These are phyloP conservation scores for Diglossa brunneiventris DNA, from an alignment of 2,113 vertebrate genomes.

Conservation along the genomic window DNA sequence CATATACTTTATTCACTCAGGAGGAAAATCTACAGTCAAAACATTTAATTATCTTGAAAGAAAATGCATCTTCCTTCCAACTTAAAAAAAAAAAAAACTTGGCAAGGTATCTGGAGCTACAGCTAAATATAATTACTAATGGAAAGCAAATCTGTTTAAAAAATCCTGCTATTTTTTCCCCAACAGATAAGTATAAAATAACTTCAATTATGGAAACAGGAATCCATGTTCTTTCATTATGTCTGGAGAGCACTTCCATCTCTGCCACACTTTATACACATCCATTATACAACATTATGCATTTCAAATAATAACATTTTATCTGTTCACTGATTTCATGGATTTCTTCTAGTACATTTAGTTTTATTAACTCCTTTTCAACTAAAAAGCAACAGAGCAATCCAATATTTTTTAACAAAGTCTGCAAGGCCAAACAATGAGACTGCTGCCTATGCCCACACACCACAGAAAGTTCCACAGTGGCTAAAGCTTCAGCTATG, in stretches of 20 bases:
- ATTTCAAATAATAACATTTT: not conserved
- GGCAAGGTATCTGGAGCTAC: not conserved
- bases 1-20: not conserved
- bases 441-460: not conserved
- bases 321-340: not conserved
- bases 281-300: not conserved
- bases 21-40: conserved; percentile 17
- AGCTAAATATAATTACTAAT: conserved; percentile 38
- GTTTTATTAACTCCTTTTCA: conserved; percentile 21
- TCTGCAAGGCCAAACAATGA: not conserved
- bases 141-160: conserved; percentile 8
- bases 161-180: not conserved
- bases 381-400: not conserved
- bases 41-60: conserved; percentile 31
- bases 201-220: not conserved
- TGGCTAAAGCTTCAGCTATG: not conserved
- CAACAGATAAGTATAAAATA: not conserved
- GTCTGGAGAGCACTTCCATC: not conserved
- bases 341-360: not conserved
- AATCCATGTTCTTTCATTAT: not conserved
- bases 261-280: not conserved
- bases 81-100: not conserved
- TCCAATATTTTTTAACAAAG: not conserved
- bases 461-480: not conserved
- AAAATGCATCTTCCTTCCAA: conserved; percentile 1